phyloP scores from a whole-genome alignment of 2,888 invertebrate species.

The Pristionchus mayeri region DNA sequence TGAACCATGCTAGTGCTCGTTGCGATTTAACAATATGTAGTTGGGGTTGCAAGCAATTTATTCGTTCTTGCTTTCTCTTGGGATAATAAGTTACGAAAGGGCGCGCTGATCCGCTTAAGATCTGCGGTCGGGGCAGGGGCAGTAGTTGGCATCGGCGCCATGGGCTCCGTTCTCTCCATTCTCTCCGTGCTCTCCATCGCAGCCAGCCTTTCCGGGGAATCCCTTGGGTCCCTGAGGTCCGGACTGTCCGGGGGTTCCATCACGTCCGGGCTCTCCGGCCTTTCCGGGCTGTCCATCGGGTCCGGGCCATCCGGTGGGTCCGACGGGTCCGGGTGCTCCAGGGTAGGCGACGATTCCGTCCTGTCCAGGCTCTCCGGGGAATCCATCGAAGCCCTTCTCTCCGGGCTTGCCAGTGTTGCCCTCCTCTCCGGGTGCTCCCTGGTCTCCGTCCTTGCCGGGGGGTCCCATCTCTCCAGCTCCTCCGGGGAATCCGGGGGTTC shows the following conservation, averaged over 20 bases:
- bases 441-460: conserved; percentile 48
- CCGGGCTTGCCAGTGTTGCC: conserved; percentile 60
- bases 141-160: conserved; percentile 52
- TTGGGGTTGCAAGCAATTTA: conserved; percentile 31
- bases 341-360: conserved; percentile 54
- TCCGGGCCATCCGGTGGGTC: conserved; percentile 54
- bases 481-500: conserved; percentile 50
- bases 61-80: conserved; percentile 33
- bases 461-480: conserved; percentile 46
- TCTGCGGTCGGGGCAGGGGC: conserved; percentile 52
- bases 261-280: conserved; percentile 57
- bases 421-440: conserved; percentile 58
- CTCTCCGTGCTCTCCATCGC: conserved; percentile 59
- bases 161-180: conserved; percentile 53
- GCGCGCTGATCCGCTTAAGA: background rate
- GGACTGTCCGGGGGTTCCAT: conserved; percentile 53
- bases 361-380: conserved; percentile 55
- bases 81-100: conserved; percentile 23
- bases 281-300: conserved; percentile 49
- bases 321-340: conserved; percentile 51
- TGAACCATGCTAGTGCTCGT: background rate
- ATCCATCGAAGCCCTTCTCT: conserved; percentile 52
- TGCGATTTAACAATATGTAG: background rate
- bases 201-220: conserved; percentile 50
- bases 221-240: conserved; percentile 49